Evolutionary conservation across 1,140 invertebrate species (phyloP), one percentile per base, ranked within the genome.

Genomic region (Polyergus mexicanus): DNA sequence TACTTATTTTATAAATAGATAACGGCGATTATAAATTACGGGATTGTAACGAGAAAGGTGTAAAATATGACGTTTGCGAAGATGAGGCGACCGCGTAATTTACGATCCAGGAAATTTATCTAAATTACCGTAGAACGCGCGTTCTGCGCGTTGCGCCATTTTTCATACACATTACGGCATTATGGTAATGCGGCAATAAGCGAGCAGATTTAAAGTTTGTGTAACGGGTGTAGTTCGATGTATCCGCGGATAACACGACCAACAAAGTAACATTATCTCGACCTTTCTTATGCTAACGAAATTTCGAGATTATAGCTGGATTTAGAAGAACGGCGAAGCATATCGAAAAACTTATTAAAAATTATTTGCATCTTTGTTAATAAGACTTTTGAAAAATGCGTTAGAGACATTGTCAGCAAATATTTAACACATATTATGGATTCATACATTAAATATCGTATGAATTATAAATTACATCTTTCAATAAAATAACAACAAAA

Each of bases 111-210:
- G 68, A 83, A 83, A 83, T 83, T 83, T 83, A 83, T 83, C 68
- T 83, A 83, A 83, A 83, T 83, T 83, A 69, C 78, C 54, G 68
- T 72, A 35, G 68, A 83, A 74, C 78, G 66, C 78, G 66, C 78
- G 78, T 74, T 83, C 54, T 74, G 68, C 78, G 78, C 78, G 78
- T 83, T 74, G 68, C 68, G 13, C 78, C 68, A 86, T 86, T 86
- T 86, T 86, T 76, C 69, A 84, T 84, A 77, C 81, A 77, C 68
- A 58, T 51, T 19, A 41, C 54, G 56, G 62, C 71, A 54, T 86
- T 81, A 76, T 58, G 83, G 58, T 88, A 89, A 89, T 88, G 75
- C 69, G 71, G 81, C 85, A 89, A 89, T 88, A 89, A 86, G 83
- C 83, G 69, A 84, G 56, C 83, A 89, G 83, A 89, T 88, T 89